phyloP scores from a whole-genome alignment of 64 coral and sea anemone genomes.

The Pocillopora verrucosa region DNA sequence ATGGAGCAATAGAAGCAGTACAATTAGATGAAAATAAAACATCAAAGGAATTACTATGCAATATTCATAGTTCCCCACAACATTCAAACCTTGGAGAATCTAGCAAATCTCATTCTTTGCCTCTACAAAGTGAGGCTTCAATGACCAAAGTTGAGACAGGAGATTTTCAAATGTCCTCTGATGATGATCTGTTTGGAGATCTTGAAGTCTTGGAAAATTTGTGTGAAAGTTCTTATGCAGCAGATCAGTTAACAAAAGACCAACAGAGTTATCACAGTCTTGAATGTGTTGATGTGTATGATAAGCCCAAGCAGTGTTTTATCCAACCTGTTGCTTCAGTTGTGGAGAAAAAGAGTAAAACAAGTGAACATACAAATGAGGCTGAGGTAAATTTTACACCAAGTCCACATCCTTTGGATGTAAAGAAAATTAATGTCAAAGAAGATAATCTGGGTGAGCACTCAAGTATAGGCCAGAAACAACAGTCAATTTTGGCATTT shows the following conservation, averaged over 20 bases:
- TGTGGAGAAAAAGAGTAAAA: neutral
- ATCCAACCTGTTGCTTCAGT: neutral
- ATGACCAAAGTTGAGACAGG: neutral
- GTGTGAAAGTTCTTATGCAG: neutral
- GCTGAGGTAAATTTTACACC: neutral
- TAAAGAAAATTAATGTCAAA: neutral
- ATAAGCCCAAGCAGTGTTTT: neutral
- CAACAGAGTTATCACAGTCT: neutral
- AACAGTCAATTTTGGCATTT: constrained; percentile 4
- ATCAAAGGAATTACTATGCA: neutral
- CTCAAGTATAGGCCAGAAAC: neutral
- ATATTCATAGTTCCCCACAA: neutral
- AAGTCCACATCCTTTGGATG: neutral
- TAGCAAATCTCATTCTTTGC: neutral
- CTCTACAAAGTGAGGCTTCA: neutral
- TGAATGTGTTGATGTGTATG: neutral
- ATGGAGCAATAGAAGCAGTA: neutral
- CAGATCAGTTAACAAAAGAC: neutral
- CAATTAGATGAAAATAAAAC: neutral
- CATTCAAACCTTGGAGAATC: neutral
- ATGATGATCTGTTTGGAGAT: constrained; percentile 42
- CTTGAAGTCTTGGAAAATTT: neutral
- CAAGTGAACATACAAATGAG: neutral
- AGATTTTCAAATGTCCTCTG: constrained; percentile 22
- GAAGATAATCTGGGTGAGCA: neutral